Base-by-base conservation (phyloP, 2,888 invertebrate species). In the Meganola albula region DNA sequence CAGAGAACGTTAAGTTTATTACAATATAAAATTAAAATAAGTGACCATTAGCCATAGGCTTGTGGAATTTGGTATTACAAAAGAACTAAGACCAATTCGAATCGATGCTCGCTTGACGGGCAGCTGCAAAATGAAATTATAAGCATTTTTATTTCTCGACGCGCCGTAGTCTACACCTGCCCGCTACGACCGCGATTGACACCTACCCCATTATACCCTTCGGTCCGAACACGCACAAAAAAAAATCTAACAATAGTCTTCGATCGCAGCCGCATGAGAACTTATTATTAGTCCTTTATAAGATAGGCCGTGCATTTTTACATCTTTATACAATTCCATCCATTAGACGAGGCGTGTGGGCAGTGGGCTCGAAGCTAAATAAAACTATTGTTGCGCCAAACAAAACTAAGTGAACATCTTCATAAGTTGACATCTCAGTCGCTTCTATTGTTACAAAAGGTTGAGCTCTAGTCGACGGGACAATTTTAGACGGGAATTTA, bases 391-490 rank as follows among this genome's bases (percentile, higher is more conserved):
- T 84, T 77, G 59, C 62, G 53, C 60, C 63, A 64, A 79, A 84
- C 82, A 83, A 83, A 79, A 76, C 75, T 64, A 79, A 84, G 79
- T 77, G 84, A 84, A 83, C 82, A 82, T 83, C 84, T 84, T 83
- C 75, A 83, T 84, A 66, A 62, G 68, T 69, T 58, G 69, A 74
- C 71, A 63, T 69, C 74, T 69, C 64, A 55, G 59, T 69, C 58
- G 51, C 51, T 24, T 57, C 72, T 57, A 73, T 83, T 83, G 82
- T 82, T 74, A 67, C 48, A 49, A 59, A 63, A 69, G 58, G 62
- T 62, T 63, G 53, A 46, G 63, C 63, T 64, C 66, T 55, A 67
- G 57, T 58, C 61, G 53, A 57, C 58, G 59, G 53, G 58, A 59
- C 63, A 67, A 74, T 78, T 79, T 76, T 74, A 71, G 65, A 77